Conservation (phyloP, 2,888 invertebrate genomes). For the Tenthredo livida region DNA sequence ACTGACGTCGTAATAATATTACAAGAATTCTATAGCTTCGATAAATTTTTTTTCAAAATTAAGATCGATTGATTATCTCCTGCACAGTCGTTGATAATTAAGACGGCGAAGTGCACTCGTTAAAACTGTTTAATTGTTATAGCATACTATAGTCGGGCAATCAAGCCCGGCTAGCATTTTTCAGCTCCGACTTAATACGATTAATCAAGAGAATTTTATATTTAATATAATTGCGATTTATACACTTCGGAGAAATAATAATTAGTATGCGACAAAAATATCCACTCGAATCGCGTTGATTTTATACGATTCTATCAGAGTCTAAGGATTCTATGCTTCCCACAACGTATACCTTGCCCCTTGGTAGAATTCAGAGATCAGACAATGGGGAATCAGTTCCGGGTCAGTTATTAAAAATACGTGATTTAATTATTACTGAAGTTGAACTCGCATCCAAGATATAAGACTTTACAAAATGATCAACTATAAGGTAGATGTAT, state of each 20-base stretch:
- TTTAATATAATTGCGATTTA: constrained; percentile 41
- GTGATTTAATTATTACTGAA: background rate
- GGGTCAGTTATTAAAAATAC: constrained; percentile 13
- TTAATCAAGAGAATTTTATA: constrained; percentile 16
- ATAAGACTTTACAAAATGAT: background rate
- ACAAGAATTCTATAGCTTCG: background rate
- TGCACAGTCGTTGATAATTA: background rate
- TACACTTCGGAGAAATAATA: constrained; percentile 20
- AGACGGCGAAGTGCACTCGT: constrained; percentile 12
- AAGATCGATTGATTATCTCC: background rate
- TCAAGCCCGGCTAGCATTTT: background rate
- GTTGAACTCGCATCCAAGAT: background rate
- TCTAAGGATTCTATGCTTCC: background rate
- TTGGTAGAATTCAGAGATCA: background rate
- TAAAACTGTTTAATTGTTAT: constrained; percentile 26
- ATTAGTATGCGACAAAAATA: constrained; percentile 43
- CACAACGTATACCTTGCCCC: background rate
- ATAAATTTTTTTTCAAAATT: background rate
- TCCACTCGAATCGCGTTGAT: constrained; percentile 16
- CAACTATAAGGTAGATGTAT: background rate
- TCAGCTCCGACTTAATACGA: background rate
- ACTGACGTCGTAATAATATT: background rate
- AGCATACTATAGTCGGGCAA: background rate
- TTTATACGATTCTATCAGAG: constrained; percentile 5
- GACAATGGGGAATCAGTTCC: constrained; percentile 39